phyloP scores from a whole-genome alignment of 2,113 vertebrate genomes.

The Thamnaconus septentrionalis region DNA sequence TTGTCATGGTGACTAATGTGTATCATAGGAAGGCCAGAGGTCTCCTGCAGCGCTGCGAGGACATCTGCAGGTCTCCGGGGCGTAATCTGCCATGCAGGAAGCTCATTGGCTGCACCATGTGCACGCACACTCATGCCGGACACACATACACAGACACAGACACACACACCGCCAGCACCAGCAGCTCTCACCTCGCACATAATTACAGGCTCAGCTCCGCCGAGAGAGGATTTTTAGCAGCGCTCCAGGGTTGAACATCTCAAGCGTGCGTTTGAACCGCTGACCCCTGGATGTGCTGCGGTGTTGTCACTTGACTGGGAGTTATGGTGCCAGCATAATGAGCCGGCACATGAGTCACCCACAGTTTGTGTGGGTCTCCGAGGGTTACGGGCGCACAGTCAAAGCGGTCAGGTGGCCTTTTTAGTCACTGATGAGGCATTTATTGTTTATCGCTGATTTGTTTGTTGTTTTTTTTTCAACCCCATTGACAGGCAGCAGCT shows the following conservation, averaged over 20 bases:
- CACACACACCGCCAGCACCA: background rate
- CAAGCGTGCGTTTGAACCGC: constrained; percentile 21
- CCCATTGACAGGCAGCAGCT: too few species aligned
- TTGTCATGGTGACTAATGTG: constrained; percentile 53
- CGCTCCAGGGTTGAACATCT: background rate
- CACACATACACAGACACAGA: too few species aligned
- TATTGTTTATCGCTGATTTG: too few species aligned
- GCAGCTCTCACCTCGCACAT: constrained; percentile 24
- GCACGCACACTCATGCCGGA: too few species aligned
- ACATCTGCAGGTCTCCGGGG: constrained; percentile 29
- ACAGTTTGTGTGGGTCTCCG: too few species aligned
- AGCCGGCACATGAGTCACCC: background rate
- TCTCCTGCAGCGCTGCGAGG: constrained; percentile 19
- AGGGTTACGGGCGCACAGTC: background rate
- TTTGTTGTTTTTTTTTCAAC: too few species aligned
- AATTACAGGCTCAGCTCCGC: constrained; percentile 34
- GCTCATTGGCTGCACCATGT: background rate
- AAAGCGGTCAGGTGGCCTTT: too few species aligned
- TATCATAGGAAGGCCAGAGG: constrained; percentile 59
- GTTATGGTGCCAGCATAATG: background rate
- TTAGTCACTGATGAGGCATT: too few species aligned
- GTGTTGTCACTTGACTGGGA: constrained; percentile 1
- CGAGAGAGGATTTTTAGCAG: constrained; percentile 7
- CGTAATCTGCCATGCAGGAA: constrained; percentile 15
- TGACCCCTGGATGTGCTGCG: constrained; percentile 20